These are phyloP conservation scores for Megaptera novaeangliae DNA, from an alignment of 2,113 vertebrate species.

Conservation along the genomic window DNA sequence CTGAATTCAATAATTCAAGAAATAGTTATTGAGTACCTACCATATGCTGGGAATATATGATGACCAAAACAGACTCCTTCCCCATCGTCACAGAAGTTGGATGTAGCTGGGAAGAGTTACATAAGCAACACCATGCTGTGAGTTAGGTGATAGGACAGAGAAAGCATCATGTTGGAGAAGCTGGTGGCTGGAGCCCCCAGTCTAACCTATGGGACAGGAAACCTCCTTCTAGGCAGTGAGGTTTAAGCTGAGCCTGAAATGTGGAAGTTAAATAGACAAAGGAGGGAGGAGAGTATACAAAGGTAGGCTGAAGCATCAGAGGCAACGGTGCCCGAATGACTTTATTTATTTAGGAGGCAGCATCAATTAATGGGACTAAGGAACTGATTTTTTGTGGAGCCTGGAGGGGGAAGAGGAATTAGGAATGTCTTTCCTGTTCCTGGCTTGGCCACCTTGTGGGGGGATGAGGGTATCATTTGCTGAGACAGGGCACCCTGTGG, in stretches of 20 bases:
- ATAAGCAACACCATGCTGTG: fast-evolving
- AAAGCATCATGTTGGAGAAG: background rate
- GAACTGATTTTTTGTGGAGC: background rate
- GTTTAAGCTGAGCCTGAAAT: background rate
- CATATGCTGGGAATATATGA: background rate
- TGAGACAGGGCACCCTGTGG: background rate
- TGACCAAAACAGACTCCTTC: background rate
- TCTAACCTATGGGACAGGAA: background rate
- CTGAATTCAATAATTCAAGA: background rate
- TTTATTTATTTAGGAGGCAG: background rate
- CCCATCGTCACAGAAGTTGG: background rate
- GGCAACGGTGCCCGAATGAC: background rate
- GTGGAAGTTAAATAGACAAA: background rate
- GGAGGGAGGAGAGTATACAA: background rate
- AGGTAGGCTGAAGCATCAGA: fast-evolving
- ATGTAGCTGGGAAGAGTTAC: background rate
- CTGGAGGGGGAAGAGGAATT: background rate
- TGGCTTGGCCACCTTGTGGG: background rate
- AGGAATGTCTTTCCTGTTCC: background rate
- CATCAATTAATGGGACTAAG: background rate
- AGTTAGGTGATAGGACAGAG: background rate
- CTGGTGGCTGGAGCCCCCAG: background rate
- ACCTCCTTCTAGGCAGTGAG: background rate
- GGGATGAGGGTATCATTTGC: background rate
- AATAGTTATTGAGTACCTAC: background rate